A percentile compares a stretch with the other conserved stretches of the same genome.
These are phyloP conservation scores for Amphipoea oculea DNA, from an alignment of 2,888 invertebrate species.

Conservation along the genomic window DNA sequence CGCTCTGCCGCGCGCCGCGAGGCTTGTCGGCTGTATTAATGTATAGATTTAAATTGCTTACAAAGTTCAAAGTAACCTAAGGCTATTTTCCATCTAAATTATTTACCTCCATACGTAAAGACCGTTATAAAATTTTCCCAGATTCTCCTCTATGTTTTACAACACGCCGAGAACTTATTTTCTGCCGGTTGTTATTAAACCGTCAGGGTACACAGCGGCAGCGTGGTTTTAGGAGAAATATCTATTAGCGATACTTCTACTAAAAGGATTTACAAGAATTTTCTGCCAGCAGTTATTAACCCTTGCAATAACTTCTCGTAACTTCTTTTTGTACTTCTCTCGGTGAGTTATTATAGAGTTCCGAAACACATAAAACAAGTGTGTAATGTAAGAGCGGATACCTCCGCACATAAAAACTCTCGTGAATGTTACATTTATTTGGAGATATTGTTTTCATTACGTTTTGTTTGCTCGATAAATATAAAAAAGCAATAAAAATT, in stretches of 20 bases:
- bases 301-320: slow-evolving; percentile 56
- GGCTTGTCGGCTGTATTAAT: slow-evolving; percentile 19
- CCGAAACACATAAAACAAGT: slow-evolving; percentile 67
- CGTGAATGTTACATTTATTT: slow-evolving; percentile 65
- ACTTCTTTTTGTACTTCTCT: slow-evolving; percentile 55
- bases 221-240: slow-evolving; percentile 34
- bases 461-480: slow-evolving; percentile 67
- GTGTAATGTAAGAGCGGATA: slow-evolving; percentile 61
- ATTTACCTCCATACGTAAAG: slow-evolving; percentile 40
- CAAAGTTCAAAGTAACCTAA: slow-evolving; percentile 41
- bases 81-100: slow-evolving; percentile 47
- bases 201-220: slow-evolving; percentile 1
- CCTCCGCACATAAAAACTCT: slow-evolving; percentile 64
- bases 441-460: slow-evolving; percentile 70
- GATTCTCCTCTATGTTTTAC: slow-evolving; percentile 39
- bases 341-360: slow-evolving; percentile 66
- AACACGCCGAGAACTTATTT: slow-evolving; percentile 26
- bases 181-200: slow-evolving; percentile 40
- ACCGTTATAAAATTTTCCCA: slow-evolving; percentile 21
- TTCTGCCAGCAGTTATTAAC: slow-evolving; percentile 50
- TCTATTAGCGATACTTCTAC: slow-evolving; percentile 50
- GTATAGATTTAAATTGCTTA: slow-evolving; percentile 44
- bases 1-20: neutral
- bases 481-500: slow-evolving; percentile 67
- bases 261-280: slow-evolving; percentile 57